Base-by-base conservation (phyloP, 2,888 invertebrate genomes). In the Pristionchus mayeri region DNA sequence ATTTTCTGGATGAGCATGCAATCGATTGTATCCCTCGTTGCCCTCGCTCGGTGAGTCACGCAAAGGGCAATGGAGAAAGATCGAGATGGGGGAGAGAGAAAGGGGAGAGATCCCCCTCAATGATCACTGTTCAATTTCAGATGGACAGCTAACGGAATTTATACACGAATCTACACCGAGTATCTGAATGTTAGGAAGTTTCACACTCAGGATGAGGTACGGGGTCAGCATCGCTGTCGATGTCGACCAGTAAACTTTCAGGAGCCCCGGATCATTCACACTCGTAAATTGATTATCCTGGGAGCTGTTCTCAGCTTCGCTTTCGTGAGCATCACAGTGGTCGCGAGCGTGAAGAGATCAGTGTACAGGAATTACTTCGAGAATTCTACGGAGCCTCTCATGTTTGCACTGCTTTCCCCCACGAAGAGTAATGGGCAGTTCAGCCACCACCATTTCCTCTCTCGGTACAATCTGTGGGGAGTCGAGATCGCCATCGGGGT, bases 11-110 rank as follows among this genome's bases (percentile, higher is more conserved):
- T 71, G 71, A 24, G 40, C n/a, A 24, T 21, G 7, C 71, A 71
- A 37, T 71, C 71, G 9, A 40, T 71, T 44, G 71, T 71, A 40
- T 71, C 71, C 7, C 71, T 71, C 40, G 71, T 71, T 24, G 71
- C 71, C 2, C 71, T 71, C 4, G 71, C 71, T 7, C 21, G 71
- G 71, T 71, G 40, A 71, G 71, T 40, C n/a, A 54, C 4, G n/a
- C n/a, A n/a, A n/a, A n/a, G n/a, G n/a, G n/a, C n/a, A n/a, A n/a
- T n/a, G n/a, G n/a, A n/a, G 24, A 71, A 21, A 13, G 30, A 24
- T 24, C n/a, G 44, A 40, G 24, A 9, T 24, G 44, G n/a, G 9
- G 34, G 34, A 44, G 21, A 30, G 21, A 67, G 18, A 40, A 37
- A n/a, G 13, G 60, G 24, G 16, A 63, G 63, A 63, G 63, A 37